Evolutionary conservation across 2,888 invertebrate genomes (phyloP), one percentile per base, ranked within the genome.

Genomic region (Myopa tessellatipennis): DNA sequence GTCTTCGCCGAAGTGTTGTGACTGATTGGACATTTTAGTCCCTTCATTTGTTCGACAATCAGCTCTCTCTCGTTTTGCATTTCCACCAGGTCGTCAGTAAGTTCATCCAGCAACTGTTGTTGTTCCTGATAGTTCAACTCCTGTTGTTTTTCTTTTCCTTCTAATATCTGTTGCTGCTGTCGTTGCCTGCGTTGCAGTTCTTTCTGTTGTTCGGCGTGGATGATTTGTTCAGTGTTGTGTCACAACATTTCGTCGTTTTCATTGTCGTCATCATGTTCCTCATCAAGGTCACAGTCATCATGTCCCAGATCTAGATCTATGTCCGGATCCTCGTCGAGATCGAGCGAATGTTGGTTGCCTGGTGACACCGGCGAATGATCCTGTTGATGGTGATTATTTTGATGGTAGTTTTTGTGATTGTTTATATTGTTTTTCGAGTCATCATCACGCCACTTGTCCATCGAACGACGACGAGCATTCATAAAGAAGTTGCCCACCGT

Each of bases 401-500:
- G 18, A 6, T 61, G 18, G 78, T 75, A 73, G 67, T 79, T 78
- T 10, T 34, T 71, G 40, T 36, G 52, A 60, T 65, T 61, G 52
- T 40, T 65, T 12, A 26, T 67, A 74, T 6, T 79, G 74, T 84
- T 85, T 63, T 88, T 88, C 0, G 83, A 81, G 68, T 95, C 96
- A 85, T 98, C 97, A 87, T 98, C 98, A 89, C 96, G 95, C 98
- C 98, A 99, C 87, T 98, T 99, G 90, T 99, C 99, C 96, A 96
- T 96, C 4, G 96, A 96, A 82, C 99, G 93, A 84, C 99, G 93
- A 79, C 99, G 92, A n/a, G 99, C 99, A 90, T 99, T 99, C 99
- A 99, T 99, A 91, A 99, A 99, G 92, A 99, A 99, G 90, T 99
- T 99, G 72, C 99, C 98, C 78, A 99, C 98, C 14, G 99, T 99